These are phyloP conservation scores for Torymus aiolomorphi DNA, from an alignment of 2,888 invertebrate genomes.

Conservation along the genomic window DNA sequence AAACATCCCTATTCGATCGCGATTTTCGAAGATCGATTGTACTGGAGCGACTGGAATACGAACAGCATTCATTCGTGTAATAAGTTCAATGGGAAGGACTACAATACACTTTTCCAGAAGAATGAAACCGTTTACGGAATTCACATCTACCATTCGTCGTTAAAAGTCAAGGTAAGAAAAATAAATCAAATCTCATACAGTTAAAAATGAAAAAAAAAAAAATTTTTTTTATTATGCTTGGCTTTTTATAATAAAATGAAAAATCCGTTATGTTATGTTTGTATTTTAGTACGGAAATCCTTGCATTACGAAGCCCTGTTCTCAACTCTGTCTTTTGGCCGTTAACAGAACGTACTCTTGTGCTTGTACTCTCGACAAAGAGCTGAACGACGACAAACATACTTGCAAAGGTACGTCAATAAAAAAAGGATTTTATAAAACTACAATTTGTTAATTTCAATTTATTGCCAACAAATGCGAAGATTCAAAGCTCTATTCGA, in stretches of 20 bases:
- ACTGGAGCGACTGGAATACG: slow-evolving; percentile 93
- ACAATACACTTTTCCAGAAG: slow-evolving; percentile 78
- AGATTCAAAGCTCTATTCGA: neutral
- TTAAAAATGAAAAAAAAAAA: no score
- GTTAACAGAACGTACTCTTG: slow-evolving; percentile 80
- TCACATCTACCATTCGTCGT: slow-evolving; percentile 85
- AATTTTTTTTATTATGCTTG: slow-evolving; percentile 12
- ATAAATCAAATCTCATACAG: no score
- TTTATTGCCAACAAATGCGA: neutral
- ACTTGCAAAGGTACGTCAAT: slow-evolving; percentile 78
- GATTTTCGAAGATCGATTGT: slow-evolving; percentile 91
- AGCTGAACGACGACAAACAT: slow-evolving; percentile 77
- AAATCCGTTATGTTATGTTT: slow-evolving; percentile 4
- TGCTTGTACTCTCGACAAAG: slow-evolving; percentile 86
- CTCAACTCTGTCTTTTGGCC: slow-evolving; percentile 86
- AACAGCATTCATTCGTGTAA: slow-evolving; percentile 85
- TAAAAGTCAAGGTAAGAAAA: slow-evolving; percentile 76
- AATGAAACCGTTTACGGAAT: slow-evolving; percentile 80
- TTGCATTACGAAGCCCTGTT: slow-evolving; percentile 81
- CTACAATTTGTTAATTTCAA: neutral
- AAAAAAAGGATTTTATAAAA: neutral
- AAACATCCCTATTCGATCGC: slow-evolving; percentile 90
- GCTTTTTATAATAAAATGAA: neutral
- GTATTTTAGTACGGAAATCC: slow-evolving; percentile 76
- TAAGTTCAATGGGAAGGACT: slow-evolving; percentile 85